A percentile compares a stretch with the other conserved stretches of the same genome.
phyloP scores from a whole-genome alignment of 2,888 invertebrate genomes.

The Bhutanitis thaidina region DNA sequence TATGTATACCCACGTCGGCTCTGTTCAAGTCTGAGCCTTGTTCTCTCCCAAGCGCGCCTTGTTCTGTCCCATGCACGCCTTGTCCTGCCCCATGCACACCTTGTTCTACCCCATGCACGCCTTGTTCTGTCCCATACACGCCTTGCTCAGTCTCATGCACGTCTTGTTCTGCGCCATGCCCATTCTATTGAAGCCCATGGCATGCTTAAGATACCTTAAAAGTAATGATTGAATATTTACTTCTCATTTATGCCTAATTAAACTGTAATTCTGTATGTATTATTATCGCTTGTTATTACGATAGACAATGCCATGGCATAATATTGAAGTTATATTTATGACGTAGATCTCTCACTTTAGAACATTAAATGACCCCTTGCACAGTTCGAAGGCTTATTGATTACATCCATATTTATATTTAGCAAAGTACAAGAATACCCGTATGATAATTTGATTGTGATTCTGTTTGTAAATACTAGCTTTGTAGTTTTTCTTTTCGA shows the following conservation, averaged over 20 bases:
- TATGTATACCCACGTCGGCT: slow-evolving; percentile 30
- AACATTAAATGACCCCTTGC: neutral
- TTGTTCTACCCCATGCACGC: neutral
- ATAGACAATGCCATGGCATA: neutral
- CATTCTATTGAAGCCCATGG: no score
- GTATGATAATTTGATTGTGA: neutral
- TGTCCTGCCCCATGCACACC: no score
- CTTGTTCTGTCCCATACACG: no score
- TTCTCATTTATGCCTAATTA: neutral
- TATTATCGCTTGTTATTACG: neutral
- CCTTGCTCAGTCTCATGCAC: no score
- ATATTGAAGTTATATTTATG: neutral
- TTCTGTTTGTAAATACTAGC: neutral
- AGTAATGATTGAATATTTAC: neutral
- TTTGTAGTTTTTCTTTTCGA: neutral
- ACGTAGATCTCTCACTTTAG: neutral
- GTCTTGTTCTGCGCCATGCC: no score
- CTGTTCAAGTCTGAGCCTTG: slow-evolving; percentile 3
- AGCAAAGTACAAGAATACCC: neutral
- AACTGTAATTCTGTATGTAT: neutral
- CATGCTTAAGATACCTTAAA: neutral
- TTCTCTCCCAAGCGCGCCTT: neutral
- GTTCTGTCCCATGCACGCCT: neutral
- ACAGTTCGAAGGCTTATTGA: neutral
- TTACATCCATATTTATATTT: neutral